Conservation (phyloP, 2,797 vertebrate species). For the Peromyscus melanophrys region DNA sequence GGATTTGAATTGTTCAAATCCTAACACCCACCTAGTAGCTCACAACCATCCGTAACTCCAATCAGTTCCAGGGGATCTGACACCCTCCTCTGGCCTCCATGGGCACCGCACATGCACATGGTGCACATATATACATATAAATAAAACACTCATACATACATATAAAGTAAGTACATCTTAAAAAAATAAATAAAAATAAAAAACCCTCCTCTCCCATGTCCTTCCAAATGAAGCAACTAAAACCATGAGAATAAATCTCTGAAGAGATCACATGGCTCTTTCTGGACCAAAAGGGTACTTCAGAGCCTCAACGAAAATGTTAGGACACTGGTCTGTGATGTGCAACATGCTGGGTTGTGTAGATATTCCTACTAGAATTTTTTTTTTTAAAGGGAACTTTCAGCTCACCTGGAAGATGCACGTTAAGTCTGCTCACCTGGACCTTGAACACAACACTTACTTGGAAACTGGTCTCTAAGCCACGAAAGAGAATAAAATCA, state of each 20-base stretch:
- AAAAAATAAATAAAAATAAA: background rate
- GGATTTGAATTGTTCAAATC: background rate
- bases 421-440: background rate
- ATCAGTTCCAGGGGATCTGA: background rate
- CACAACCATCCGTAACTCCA: background rate
- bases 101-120: background rate
- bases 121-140: background rate
- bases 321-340: background rate
- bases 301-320: background rate
- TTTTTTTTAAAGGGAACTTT: background rate
- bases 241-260: background rate
- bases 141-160: background rate
- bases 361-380: background rate
- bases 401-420: background rate
- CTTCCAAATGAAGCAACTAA: background rate
- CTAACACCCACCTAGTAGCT: background rate
- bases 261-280: background rate
- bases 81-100: background rate
- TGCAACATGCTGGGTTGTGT: background rate
- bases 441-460: background rate
- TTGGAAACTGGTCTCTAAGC: background rate
- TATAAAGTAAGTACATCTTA: background rate
- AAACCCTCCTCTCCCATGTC: background rate
- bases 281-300: background rate
- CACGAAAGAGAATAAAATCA: background rate